Evolutionary conservation across 2,113 vertebrate species (phyloP).

Genomic region (Bombycilla garrulus): DNA sequence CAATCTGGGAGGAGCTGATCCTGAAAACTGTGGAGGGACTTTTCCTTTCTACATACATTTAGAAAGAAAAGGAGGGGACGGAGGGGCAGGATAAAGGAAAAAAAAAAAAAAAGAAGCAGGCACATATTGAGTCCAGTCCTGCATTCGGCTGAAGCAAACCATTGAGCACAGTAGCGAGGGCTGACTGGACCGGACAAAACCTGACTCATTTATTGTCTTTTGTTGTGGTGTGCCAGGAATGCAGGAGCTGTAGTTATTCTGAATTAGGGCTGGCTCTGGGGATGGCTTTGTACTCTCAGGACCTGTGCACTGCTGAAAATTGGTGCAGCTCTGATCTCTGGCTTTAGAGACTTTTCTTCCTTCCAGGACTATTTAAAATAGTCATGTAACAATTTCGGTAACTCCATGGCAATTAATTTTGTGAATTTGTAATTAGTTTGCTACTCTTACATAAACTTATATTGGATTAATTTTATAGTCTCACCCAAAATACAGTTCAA

Average conservation of each 20-base stretch:
- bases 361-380: neutral
- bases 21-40: neutral
- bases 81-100: neutral
- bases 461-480: neutral
- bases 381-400: neutral
- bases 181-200: constrained; percentile 46
- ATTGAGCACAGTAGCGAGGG: neutral
- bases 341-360: neutral
- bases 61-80: neutral
- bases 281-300: neutral
- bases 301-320: constrained; percentile 3
- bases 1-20: neutral
- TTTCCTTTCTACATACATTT: neutral
- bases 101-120: neutral
- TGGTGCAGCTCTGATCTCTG: neutral
- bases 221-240: constrained; percentile 41
- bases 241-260: constrained; percentile 8
- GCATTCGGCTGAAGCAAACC: neutral
- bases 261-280: neutral
- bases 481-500: neutral
- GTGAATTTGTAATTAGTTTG: neutral
- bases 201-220: constrained; percentile 27
- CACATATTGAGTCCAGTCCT: constrained; percentile 2
- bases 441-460: neutral
- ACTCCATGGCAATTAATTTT: neutral